Evolutionary conservation across 1,140 invertebrate genomes (phyloP).

Genomic region (Anastatus disparis): DNA sequence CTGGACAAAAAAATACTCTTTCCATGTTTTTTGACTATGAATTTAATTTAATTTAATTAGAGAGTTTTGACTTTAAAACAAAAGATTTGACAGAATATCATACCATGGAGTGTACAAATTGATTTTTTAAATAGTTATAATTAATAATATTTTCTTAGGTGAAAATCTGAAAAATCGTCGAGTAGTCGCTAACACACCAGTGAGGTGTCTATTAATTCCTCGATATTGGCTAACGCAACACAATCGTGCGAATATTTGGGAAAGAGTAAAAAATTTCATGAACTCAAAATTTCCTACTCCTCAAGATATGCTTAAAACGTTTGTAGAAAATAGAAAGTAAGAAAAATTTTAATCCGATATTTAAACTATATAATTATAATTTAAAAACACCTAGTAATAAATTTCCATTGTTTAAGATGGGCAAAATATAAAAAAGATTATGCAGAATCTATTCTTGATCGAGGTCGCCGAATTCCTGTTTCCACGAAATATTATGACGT

Average conservation of each 20-base stretch:
- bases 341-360: background rate
- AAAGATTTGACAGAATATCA: background rate
- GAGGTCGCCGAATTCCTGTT: constrained; percentile 62
- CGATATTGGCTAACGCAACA: constrained; percentile 72
- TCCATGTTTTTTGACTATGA: too few relatives aligned
- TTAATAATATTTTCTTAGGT: constrained; percentile 55
- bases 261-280: constrained; percentile 70
- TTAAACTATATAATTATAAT: too few relatives aligned
- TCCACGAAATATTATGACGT: constrained; percentile 71
- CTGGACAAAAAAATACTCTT: too few relatives aligned
- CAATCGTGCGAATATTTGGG: constrained; percentile 74
- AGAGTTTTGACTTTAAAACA: background rate
- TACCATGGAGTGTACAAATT: too few relatives aligned
- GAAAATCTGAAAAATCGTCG: constrained; percentile 72
- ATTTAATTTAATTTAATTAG: too few relatives aligned
- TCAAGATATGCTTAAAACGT: constrained; percentile 50
- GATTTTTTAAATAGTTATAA: background rate
- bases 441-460: constrained; percentile 63
- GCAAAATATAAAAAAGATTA: constrained; percentile 66
- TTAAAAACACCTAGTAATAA: too few relatives aligned
- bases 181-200: constrained; percentile 68
- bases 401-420: constrained; percentile 60
- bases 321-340: constrained; percentile 63
- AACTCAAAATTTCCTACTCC: constrained; percentile 70
- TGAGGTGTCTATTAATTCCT: constrained; percentile 71